Evolutionary conservation across 2,888 invertebrate genomes (phyloP), one percentile per base, ranked within the genome.

Genomic region (Caenorhabditis angaria): DNA sequence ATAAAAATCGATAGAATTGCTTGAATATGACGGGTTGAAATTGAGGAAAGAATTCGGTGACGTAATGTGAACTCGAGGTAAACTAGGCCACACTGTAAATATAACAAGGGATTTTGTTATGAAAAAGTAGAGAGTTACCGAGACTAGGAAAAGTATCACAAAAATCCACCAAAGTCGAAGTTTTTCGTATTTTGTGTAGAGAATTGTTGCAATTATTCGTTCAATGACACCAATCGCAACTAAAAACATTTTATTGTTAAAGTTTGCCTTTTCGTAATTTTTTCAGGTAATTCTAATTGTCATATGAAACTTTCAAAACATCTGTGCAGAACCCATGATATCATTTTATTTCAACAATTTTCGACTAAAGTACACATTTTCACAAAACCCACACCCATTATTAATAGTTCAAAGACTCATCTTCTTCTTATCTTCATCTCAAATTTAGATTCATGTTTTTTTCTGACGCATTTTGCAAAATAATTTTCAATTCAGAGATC

Each of bases 201-300:
- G 55, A 0, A 65, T 51, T 24, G 76, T 76, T 22, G 76, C 70
- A 35, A 59, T 53, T 14, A 65, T 14, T 47, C 76, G 56, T 29
- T 76, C 76, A 20, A 76, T 12, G 22, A 70, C 48, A 12, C 63
- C 64, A 27, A 65, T 63, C 10, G 60, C 48, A 25, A 70, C 70
- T 70, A 60, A 25, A 70, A 70, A 28, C 3, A 50, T 6, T 22
- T 25, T n/a, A n/a, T n/a, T n/a, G n/a, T n/a, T n/a, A n/a, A n/a
- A n/a, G n/a, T n/a, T n/a, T n/a, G n/a, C n/a, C n/a, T n/a, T n/a
- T n/a, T n/a, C n/a, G n/a, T n/a, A n/a, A n/a, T n/a, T n/a, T n/a
- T n/a, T n/a, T n/a, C n/a, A n/a, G n/a, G n/a, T n/a, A n/a, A n/a
- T n/a, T n/a, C n/a, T n/a, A n/a, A n/a, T n/a, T n/a, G n/a, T n/a